Conservation (phyloP, 2,797 vertebrate genomes). For the Eulemur rubriventer region DNA sequence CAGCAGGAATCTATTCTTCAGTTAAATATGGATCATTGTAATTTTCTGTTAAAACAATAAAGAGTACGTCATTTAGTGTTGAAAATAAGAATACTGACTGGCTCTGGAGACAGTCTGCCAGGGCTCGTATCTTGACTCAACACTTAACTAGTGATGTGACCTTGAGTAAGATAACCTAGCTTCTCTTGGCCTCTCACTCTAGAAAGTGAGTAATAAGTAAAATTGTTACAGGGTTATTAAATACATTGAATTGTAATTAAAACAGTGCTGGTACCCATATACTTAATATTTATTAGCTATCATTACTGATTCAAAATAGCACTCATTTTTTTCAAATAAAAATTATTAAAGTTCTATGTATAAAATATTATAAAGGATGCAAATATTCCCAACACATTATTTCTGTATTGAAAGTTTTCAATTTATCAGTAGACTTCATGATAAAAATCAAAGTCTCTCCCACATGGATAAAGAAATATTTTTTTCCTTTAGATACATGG, state of each 20-base stretch:
- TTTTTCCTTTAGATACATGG: conserved; percentile 25
- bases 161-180: neutral
- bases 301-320: conserved; percentile 17
- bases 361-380: neutral
- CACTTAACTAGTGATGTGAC: neutral
- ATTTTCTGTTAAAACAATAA: conserved; percentile 62
- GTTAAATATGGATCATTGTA: conserved; percentile 44
- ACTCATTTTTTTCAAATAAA: neutral
- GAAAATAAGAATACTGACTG: conserved; percentile 28
- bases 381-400: neutral
- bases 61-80: conserved; percentile 3
- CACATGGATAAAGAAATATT: neutral
- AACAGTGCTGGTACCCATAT: neutral
- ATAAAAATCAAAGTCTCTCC: neutral
- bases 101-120: conserved; percentile 39
- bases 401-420: neutral
- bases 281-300: neutral
- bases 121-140: neutral
- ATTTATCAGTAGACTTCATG: neutral
- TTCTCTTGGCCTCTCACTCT: neutral
- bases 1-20: conserved; percentile 52
- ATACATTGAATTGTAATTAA: neutral
- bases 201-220: neutral
- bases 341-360: neutral
- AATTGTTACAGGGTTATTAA: neutral